Evolutionary conservation across 2,888 invertebrate species (phyloP), one percentile per base, ranked within the genome.

Genomic region (Sesia bembeciformis): DNA sequence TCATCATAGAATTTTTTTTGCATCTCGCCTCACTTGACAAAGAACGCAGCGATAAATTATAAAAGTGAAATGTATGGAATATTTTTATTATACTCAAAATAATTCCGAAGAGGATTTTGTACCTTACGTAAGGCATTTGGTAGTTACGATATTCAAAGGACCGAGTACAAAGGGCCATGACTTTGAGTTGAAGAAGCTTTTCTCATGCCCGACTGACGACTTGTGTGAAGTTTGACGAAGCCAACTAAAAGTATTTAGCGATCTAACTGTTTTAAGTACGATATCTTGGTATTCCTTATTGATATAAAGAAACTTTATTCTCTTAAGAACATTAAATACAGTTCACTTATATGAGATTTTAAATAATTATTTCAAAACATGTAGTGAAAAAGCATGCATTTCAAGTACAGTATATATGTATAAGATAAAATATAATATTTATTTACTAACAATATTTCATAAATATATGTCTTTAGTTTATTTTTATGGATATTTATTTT

Each of bases 1-100:
- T 80, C 80, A 79, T 78, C 70, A 74, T 67, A 70, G 67, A 72
- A 76, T 83, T 82, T 83, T 82, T 23, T 23, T 78, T 80, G 72
- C 75, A 80, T 78, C 76, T 73, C 73, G 70, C 65, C 72, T 65
- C 67, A 67, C 67, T 73, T 75, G 76, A 82, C 78, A 80, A 81
- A 78, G 77, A 75, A 76, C 65, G 66, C 62, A 64, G 67, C 76
- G 72, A 82, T 84, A 80, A 81, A 82, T 81, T 78, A 65, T 67
- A 68, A 70, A 72, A 71, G 70, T 72, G 70, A 61, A 62, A 60
- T 61, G 63, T 72, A 68, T 65, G 70, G 74, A 70, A 76, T 76
- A 78, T 79, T 76, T 72, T 67, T 65, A 72, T 75, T 75, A 50
- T 50, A 50, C n/a, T 46, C n/a, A 46, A 4, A 8, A 8, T 5